Conservation (phyloP, 1,140 invertebrate species). For the Ectropis grisescens region DNA sequence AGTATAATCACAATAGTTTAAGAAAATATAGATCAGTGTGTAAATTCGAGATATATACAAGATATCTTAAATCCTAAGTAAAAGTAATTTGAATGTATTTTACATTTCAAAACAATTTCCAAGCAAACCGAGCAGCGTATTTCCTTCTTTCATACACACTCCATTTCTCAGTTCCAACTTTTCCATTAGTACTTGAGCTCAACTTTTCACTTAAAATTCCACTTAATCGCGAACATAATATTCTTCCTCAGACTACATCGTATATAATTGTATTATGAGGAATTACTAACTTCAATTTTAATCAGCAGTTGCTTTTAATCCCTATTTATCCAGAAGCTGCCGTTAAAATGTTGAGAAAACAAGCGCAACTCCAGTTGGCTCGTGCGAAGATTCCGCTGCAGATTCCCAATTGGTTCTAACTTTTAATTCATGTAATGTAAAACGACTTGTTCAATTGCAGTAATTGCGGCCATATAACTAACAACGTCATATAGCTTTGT, state of each 20-base stretch:
- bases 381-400: no score
- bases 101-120: slow-evolving; percentile 23
- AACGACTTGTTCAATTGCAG: no score
- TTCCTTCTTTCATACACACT: slow-evolving; percentile 24
- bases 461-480: no score
- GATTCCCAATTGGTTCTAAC: no score
- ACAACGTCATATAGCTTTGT: no score
- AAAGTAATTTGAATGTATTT: slow-evolving; percentile 23
- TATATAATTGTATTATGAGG: slow-evolving; percentile 20
- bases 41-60: no score
- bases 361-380: no score
- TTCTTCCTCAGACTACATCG: slow-evolving; percentile 23
- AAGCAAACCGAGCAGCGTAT: slow-evolving; percentile 22
- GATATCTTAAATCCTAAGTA: no score
- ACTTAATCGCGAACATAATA: slow-evolving; percentile 39
- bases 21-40: background rate
- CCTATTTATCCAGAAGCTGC: background rate
- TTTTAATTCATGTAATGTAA: no score
- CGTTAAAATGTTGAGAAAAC: background rate
- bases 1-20: slow-evolving; percentile 1
- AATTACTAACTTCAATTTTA: background rate
- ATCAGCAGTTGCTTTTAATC: background rate
- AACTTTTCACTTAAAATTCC: slow-evolving; percentile 36
- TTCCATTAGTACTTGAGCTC: slow-evolving; percentile 34
- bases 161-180: slow-evolving; percentile 32